phyloP scores from a whole-genome alignment of 2,797 vertebrate species.

The Sciurus vulgaris region DNA sequence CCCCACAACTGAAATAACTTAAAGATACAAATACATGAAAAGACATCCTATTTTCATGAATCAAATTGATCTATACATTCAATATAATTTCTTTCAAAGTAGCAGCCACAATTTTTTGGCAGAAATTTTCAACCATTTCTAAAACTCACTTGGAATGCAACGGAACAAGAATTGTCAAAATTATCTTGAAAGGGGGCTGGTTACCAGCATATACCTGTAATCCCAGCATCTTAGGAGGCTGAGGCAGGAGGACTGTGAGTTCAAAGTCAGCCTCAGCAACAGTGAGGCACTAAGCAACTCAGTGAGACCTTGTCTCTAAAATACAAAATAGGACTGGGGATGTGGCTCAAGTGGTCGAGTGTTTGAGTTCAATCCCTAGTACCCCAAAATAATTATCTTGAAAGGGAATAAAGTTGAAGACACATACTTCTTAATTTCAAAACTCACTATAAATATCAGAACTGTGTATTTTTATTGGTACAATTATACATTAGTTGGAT shows the following conservation, averaged over 20 bases:
- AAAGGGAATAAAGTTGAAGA: not conserved
- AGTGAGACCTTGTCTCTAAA: too few relatives aligned
- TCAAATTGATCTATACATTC: not conserved
- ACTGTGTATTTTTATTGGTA: not conserved
- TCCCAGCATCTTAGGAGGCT: too few relatives aligned
- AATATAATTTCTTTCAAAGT: not conserved
- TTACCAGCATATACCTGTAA: too few relatives aligned
- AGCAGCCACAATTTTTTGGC: not conserved
- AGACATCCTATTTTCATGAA: not conserved
- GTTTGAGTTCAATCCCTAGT: too few relatives aligned
- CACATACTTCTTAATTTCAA: not conserved
- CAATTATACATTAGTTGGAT: too few relatives aligned
- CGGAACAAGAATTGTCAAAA: not conserved
- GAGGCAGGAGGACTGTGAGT: too few relatives aligned
- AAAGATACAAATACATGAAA: not conserved
- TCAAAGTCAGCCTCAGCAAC: too few relatives aligned
- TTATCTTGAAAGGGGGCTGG: not conserved
- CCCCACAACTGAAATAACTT: not conserved
- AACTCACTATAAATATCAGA: not conserved
- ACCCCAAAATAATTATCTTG: too few relatives aligned
- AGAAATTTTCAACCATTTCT: not conserved
- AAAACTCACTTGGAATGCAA: not conserved
- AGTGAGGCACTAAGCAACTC: too few relatives aligned
- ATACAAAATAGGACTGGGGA: too few relatives aligned
- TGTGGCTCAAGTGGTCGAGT: too few relatives aligned